These are phyloP conservation scores for Pegoplata infirma DNA, from an alignment of 2,888 invertebrate species.

Conservation along the genomic window DNA sequence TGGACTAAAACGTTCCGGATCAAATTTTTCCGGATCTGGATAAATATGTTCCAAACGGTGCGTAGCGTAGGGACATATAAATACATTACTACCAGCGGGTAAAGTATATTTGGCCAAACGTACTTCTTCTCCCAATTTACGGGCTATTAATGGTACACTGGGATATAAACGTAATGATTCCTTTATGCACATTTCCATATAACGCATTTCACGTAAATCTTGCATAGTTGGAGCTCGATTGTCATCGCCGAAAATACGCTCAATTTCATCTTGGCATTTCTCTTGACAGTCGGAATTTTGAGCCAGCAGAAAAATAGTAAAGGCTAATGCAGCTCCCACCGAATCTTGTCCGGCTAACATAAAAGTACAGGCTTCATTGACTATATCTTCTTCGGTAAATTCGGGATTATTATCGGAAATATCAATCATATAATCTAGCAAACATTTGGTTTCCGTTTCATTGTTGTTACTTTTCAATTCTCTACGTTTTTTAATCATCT, in stretches of 20 bases:
- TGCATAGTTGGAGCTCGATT: conserved; percentile 79
- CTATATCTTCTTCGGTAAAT: conserved; percentile 81
- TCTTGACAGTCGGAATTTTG: conserved; percentile 79
- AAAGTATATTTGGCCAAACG: conserved; percentile 78
- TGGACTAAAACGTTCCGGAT: conserved; percentile 80
- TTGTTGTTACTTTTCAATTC: conserved; percentile 67
- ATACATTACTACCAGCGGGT: conserved; percentile 80
- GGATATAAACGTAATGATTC: conserved; percentile 81
- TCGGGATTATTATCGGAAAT: conserved; percentile 78
- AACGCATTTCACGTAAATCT: conserved; percentile 82
- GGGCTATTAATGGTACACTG: conserved; percentile 77
- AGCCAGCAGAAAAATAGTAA: conserved; percentile 80
- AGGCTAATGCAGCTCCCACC: conserved; percentile 80
- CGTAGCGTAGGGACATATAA: conserved; percentile 80
- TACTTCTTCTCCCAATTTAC: conserved; percentile 76
- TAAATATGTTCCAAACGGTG: conserved; percentile 80
- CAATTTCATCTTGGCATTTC: conserved; percentile 79
- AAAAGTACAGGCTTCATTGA: conserved; percentile 82
- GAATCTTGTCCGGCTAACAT: conserved; percentile 84
- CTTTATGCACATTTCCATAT: conserved; percentile 85
- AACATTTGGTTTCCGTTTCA: conserved; percentile 72
- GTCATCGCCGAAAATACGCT: conserved; percentile 77
- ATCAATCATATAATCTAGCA: conserved; percentile 80
- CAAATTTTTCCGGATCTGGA: conserved; percentile 80
- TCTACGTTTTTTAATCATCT: conserved; percentile 76